Base-by-base conservation (phyloP, 2,113 vertebrate genomes). In the Podocnemis expansa region DNA sequence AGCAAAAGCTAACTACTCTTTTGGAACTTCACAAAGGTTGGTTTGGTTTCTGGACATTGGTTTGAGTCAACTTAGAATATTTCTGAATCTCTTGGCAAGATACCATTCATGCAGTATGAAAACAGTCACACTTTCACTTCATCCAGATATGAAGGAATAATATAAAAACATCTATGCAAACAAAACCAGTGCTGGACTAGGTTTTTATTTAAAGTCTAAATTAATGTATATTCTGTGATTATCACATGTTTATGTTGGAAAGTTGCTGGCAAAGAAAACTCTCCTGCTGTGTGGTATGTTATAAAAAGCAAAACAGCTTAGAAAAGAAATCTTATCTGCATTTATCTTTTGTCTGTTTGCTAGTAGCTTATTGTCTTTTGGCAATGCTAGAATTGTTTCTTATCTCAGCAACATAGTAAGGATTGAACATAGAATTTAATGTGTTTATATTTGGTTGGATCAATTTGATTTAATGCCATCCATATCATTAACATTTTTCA, bases 401-500 rank as follows among this genome's bases (percentile, higher is more conserved):
- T 96, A 83, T 14, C 84, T 51, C 51, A 95, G 45, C 63, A 95
- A 75, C 76, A 76, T 21, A 97, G 43, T 63, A 90, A 87, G 84
- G 55, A 76, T 58, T 73, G 91, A 95, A 92, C 89, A 93, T 82
- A 87, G 56, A 13, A 91, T 56, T 73, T 91, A 97, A 78, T 83
- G 70, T 78, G 29, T 98, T 98, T 96, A 96, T 98, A 98, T 98
- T 97, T 97, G 90, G 97, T 97, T 95, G 90, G 98, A 98, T 99
- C 98, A 98, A 98, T 99, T 97, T 94, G 96, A 92, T 87, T 97
- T 98, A 99, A 99, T 98, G 98, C 97, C 97, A 98, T 98, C 97
- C 96, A 96, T 97, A 97, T 97, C 97, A 98, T 98, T 98, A 98
- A 97, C 97, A 98, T 98, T 98, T 98, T 98, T 95, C 94, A 97